Percentiles rank a stretch among this genome's conserved stretches.
These are phyloP conservation scores for Creontiades dilutus DNA, from an alignment of 2,888 invertebrate species.

Conservation along the genomic window DNA sequence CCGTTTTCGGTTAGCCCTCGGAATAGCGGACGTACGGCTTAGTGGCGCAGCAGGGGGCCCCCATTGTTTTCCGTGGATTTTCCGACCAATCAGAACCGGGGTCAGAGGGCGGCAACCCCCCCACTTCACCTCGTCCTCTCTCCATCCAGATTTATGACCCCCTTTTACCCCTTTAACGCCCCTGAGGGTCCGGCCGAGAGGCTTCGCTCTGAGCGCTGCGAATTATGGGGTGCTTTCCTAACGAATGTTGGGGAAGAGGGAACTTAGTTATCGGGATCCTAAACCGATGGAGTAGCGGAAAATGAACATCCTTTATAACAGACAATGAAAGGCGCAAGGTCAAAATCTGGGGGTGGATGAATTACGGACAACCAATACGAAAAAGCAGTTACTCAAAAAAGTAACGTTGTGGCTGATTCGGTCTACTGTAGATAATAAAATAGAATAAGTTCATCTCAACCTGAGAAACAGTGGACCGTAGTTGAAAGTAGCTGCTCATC, in stretches of 20 bases:
- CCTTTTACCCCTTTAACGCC: not conserved
- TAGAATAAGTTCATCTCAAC: too few relatives aligned
- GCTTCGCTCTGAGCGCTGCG: not conserved
- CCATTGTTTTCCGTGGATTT: constrained; percentile 10
- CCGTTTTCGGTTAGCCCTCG: too few relatives aligned
- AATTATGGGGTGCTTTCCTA: not conserved
- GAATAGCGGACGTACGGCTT: not conserved
- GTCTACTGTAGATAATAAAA: too few relatives aligned
- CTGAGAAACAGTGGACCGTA: too few relatives aligned
- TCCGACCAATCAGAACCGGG: not conserved
- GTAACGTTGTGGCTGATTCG: too few relatives aligned
- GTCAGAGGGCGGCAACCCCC: not conserved
- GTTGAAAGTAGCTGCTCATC: too few relatives aligned
- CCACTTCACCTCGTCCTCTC: not conserved
- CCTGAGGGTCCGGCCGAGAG: constrained; percentile 4
- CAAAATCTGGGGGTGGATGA: too few relatives aligned
- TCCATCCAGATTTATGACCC: not conserved
- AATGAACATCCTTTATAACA: too few relatives aligned
- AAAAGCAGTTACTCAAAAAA: too few relatives aligned
- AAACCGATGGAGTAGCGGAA: too few relatives aligned
- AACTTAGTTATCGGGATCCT: not conserved
- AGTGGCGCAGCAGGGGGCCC: not conserved
- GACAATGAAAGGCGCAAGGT: too few relatives aligned
- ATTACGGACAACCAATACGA: too few relatives aligned
- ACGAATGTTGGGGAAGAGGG: not conserved